Conservation (phyloP, 2,888 invertebrate genomes). For the Oscheius sp. region DNA sequence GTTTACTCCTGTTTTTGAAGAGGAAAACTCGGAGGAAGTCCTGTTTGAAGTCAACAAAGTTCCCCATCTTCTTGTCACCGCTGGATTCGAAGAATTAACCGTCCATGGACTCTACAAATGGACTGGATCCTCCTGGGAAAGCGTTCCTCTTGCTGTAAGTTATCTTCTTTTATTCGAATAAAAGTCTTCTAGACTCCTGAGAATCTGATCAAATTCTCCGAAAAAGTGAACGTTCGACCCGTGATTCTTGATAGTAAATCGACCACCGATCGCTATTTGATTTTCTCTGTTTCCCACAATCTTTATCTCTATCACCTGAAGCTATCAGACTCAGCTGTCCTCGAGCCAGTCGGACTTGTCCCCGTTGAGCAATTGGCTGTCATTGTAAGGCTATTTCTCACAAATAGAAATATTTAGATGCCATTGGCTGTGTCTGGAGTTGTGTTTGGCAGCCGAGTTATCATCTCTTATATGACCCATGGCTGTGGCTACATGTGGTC, state of each 20-base stretch:
- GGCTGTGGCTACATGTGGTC: slow-evolving; percentile 18
- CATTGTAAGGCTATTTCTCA: not conserved
- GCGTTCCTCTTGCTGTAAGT: not conserved
- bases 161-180: not conserved
- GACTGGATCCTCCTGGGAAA: slow-evolving; percentile 2
- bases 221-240: not conserved
- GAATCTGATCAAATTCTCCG: too few species aligned
- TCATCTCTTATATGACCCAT: slow-evolving; percentile 4
- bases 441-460: not conserved
- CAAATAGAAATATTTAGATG: not conserved
- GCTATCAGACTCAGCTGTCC: not conserved
- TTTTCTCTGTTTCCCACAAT: not conserved
- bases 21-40: slow-evolving; percentile 14
- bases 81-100: slow-evolving; percentile 11
- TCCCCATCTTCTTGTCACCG: not conserved
- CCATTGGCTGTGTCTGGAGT: not conserved
- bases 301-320: slow-evolving; percentile 2
- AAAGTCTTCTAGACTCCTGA: not conserved
- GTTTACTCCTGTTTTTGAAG: not conserved
- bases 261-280: not conserved
- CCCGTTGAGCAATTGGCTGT: not conserved
- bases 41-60: not conserved
- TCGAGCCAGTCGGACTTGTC: not conserved
- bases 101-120: not conserved
- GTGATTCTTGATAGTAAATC: not conserved